Evolutionary conservation across 2,888 invertebrate genomes (phyloP), one percentile per base, ranked within the genome.

Genomic region (Agrochola lota): DNA sequence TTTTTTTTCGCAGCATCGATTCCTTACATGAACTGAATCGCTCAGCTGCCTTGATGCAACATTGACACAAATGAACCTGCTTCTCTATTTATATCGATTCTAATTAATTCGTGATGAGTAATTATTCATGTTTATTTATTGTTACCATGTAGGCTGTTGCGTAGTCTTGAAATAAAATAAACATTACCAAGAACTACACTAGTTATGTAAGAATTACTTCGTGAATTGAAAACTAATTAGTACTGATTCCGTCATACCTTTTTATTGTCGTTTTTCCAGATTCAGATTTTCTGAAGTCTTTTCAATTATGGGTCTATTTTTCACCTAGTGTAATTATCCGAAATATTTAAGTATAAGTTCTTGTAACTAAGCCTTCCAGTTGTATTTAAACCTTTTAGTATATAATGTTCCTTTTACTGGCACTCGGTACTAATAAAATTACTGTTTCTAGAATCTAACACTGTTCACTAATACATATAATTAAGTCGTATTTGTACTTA

Each of bases 401-500:
- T 23, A 23, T 5, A 40, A 20, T 40, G 12, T 20, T 70, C 12
- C 20, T 70, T 70, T 26, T 60, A 40, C 30, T 35, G 26, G 46
- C 26, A 68, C 23, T 23, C 23, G 8, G 23, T 68, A n/a, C 67
- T 23, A 49, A 26, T 46, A 67, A 67, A 26, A 26, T 15, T 15
- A 52, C 6, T 23, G 26, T 49, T 67, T 30, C 46, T 20, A 2
- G 7, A 43, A 46, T 66, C 20, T 26, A 46, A 20, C 11, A 20
- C 30, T 49, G 8, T 8, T 46, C 7, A 67, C 26, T 46, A 64
- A 40, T 17, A 68, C 8, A 8, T 30, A 68, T 40, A 46, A 43
- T 66, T 20, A 35, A 55, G 6, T 20, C 23, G 12, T 62, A n/a
- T 26, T n/a, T 3, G 57, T 35, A 98, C 98, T 98, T 97, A 99